These are phyloP conservation scores for Cavia porcellus DNA, from an alignment of 2,113 vertebrate species.

Conservation along the genomic window DNA sequence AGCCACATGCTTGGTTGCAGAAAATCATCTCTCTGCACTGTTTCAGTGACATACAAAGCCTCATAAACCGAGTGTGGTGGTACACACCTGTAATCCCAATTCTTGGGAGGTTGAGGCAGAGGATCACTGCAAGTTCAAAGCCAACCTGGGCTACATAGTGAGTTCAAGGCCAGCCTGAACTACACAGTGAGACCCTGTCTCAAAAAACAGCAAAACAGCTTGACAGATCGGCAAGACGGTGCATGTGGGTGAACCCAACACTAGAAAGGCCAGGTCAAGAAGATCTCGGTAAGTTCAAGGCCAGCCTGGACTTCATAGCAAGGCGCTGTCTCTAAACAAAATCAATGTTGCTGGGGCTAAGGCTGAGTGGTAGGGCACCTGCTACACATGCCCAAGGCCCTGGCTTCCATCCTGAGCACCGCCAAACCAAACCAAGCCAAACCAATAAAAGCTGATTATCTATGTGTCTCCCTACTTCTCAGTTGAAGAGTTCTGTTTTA, in stretches of 20 bases:
- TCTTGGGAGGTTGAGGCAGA: not conserved
- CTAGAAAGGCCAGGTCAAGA: not conserved
- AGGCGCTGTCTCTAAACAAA: not conserved
- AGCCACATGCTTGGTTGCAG: not conserved
- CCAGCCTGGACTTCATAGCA: not conserved
- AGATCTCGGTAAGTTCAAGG: not conserved
- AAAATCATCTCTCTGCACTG: not conserved
- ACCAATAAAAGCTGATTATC: not conserved
- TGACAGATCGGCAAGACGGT: not conserved
- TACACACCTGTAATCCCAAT: not conserved
- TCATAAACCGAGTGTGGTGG: not conserved
- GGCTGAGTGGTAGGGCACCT: not conserved
- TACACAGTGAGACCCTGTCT: not conserved
- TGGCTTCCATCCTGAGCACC: not conserved
- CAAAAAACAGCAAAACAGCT: not conserved
- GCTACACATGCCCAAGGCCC: not conserved
- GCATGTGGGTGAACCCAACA: not conserved
- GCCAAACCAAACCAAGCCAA: not conserved
- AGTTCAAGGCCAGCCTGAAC: not conserved
- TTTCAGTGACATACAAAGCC: not conserved
- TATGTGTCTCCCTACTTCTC: not conserved
- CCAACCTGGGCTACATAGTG: too few relatives aligned
- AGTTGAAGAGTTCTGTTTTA: slow-evolving; percentile 11
- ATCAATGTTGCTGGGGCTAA: too few relatives aligned
- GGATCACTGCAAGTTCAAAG: not conserved